Evolutionary conservation across 1,140 invertebrate species (phyloP), one percentile per base, ranked within the genome.

Genomic region (Meloidogyne chitwoodi): DNA sequence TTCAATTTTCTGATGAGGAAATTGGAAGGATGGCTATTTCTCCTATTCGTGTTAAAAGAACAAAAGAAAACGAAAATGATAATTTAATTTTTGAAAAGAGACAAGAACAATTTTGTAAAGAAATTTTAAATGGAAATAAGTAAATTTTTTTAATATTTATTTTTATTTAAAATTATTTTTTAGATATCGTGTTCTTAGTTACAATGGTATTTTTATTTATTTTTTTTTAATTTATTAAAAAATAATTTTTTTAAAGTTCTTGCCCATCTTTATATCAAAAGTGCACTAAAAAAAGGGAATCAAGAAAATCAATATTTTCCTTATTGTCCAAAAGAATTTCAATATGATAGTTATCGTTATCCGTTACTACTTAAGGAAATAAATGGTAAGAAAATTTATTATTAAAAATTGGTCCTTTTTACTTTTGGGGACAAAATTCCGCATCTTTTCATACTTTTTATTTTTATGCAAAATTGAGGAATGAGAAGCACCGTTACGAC

Each of bases 191-290:
- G 5, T 73, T 26, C 38, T 73, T 2, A 63, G 56, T 14, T 73
- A 73, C 38, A 73, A 73, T 22, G 48, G 48, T 56, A 56, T n/a
- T n/a, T n/a, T n/a, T 56, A n/a, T 56, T 56, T n/a, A n/a, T 6
- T n/a, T n/a, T 56, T 56, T 16, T 56, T 56, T n/a, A n/a, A n/a
- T n/a, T n/a, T n/a, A n/a, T 5, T 48, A 22, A 10, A 31, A 56
- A 38, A 31, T 22, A 14, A 19, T 62, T 68, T 14, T 24, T 71
- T 34, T 68, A 72, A 73, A 24, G 73, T 77, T 38, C 44, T 77
- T 41, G 76, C 76, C n/a, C n/a, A 65, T 48, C 62, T 77, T 27
- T 77, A 77, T 62, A n/a, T 79, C 11, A 77, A 77, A 56, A 56
- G 19, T 56, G 4, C 19, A 4, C 24, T 77, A 24, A 64, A 29